Conservation (phyloP, 1,140 invertebrate genomes). For the Orius insidiosus region DNA sequence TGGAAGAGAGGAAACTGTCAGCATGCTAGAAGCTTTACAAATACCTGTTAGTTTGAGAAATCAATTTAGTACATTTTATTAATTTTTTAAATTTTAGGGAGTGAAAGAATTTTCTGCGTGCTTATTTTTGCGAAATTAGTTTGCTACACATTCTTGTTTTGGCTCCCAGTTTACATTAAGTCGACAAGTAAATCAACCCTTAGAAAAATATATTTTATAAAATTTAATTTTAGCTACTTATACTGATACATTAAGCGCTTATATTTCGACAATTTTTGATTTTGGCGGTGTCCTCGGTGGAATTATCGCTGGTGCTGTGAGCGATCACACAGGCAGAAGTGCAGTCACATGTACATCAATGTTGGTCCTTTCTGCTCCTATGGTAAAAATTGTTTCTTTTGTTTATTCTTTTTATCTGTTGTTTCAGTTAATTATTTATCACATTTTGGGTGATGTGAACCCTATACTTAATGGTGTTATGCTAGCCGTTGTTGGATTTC, state of each 20-base stretch:
- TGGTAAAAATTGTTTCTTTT: conserved; percentile 37
- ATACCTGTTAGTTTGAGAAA: conserved; percentile 49
- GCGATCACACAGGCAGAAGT: conserved; percentile 69
- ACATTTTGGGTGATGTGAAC: conserved; percentile 14
- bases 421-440: conserved; percentile 19
- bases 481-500: conserved; percentile 54
- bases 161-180: conserved; percentile 83
- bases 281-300: conserved; percentile 76
- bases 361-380: conserved; percentile 61
- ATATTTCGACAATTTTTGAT: conserved; percentile 81
- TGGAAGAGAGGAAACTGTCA: conserved; percentile 34
- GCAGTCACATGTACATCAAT: conserved; percentile 70
- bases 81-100: conserved; percentile 35
- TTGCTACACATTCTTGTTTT: conserved; percentile 92
- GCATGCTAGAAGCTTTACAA: conserved; percentile 53
- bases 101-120: conserved; percentile 87
- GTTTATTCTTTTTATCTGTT: conserved; percentile 11
- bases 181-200: conserved; percentile 51
- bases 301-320: conserved; percentile 70
- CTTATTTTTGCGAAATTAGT: conserved; percentile 96
- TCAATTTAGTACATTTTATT: background rate
- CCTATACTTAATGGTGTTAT: conserved; percentile 31
- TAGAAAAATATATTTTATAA: conserved; percentile 5
- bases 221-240: conserved; percentile 41
- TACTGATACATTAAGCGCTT: conserved; percentile 51